These are phyloP conservation scores for Spodoptera frugiperda DNA, from an alignment of 1,140 invertebrate genomes.

Conservation along the genomic window DNA sequence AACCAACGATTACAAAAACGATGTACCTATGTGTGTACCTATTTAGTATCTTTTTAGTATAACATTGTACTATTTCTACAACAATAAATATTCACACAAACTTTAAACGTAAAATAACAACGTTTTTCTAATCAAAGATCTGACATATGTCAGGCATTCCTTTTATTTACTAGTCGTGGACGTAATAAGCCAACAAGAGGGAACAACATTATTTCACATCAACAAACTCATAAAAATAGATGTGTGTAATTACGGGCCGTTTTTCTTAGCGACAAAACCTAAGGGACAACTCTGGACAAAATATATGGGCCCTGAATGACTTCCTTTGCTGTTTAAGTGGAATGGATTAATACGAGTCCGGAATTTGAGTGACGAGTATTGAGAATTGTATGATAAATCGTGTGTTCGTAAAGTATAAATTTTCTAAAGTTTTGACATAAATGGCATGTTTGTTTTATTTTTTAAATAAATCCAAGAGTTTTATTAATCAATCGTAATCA, in stretches of 20 bases:
- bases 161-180: slow-evolving; percentile 2
- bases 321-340: slow-evolving; percentile 21
- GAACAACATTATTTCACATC: slow-evolving; percentile 45
- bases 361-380: slow-evolving; percentile 24
- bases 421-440: too few relatives aligned
- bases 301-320: slow-evolving; percentile 34
- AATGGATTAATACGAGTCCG: slow-evolving; percentile 2
- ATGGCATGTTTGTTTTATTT: too few relatives aligned
- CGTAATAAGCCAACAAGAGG: slow-evolving; percentile 14
- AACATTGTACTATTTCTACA: too few relatives aligned
- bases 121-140: too few relatives aligned
- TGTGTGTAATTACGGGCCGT: slow-evolving; percentile 40
- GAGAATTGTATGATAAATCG: background rate
- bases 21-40: too few relatives aligned
- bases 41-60: too few relatives aligned
- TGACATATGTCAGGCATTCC: background rate
- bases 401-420: too few relatives aligned
- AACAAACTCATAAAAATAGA: slow-evolving; percentile 47
- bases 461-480: background rate
- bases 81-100: too few relatives aligned
- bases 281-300: slow-evolving; percentile 28
- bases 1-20: too few relatives aligned
- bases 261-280: slow-evolving; percentile 39
- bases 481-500: background rate
- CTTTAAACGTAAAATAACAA: background rate